Evolutionary conservation across 1,140 invertebrate species (phyloP).

Genomic region (Rhyzopertha dominica): DNA sequence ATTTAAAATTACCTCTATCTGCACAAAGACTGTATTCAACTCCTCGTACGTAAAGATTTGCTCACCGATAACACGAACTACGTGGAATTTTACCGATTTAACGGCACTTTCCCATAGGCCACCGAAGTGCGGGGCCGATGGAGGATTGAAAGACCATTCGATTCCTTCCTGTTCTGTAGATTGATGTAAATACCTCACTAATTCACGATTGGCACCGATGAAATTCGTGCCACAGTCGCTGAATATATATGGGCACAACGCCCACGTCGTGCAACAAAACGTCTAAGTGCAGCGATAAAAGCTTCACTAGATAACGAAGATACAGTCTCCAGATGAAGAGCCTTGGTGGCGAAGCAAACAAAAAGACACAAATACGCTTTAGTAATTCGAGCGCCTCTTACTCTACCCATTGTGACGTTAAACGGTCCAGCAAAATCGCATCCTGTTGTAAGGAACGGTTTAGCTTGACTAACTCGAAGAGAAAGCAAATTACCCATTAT

Average conservation of each 20-base stretch:
- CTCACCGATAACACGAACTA: slow-evolving; percentile 27
- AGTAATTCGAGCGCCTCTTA: slow-evolving; percentile 16
- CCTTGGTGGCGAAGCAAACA: slow-evolving; percentile 32
- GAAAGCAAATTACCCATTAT: slow-evolving; percentile 40
- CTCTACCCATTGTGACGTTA: slow-evolving; percentile 21
- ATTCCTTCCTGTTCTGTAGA: slow-evolving; percentile 1
- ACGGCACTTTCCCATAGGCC: slow-evolving; percentile 45
- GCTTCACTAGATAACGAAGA: slow-evolving; percentile 18
- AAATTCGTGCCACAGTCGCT: slow-evolving; percentile 22
- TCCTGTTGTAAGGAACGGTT: slow-evolving; percentile 31
- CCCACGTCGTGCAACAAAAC: slow-evolving; percentile 36
- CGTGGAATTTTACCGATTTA: slow-evolving; percentile 41
- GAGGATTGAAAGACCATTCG: slow-evolving; percentile 28
- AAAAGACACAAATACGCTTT: slow-evolving; percentile 33
- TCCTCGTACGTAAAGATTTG: too few species aligned
- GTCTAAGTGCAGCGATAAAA: slow-evolving; percentile 30
- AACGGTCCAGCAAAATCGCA: slow-evolving; percentile 40
- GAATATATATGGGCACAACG: slow-evolving; percentile 26
- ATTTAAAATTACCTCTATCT: too few species aligned
- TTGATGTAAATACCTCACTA: background rate
- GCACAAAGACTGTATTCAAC: too few species aligned
- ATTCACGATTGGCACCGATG: slow-evolving; percentile 10
- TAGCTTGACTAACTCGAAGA: slow-evolving; percentile 25
- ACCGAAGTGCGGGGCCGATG: slow-evolving; percentile 44
- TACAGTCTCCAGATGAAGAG: slow-evolving; percentile 39